Evolutionary conservation across 1,140 invertebrate genomes (phyloP).

Genomic region (Lutraria rhynchaena): DNA sequence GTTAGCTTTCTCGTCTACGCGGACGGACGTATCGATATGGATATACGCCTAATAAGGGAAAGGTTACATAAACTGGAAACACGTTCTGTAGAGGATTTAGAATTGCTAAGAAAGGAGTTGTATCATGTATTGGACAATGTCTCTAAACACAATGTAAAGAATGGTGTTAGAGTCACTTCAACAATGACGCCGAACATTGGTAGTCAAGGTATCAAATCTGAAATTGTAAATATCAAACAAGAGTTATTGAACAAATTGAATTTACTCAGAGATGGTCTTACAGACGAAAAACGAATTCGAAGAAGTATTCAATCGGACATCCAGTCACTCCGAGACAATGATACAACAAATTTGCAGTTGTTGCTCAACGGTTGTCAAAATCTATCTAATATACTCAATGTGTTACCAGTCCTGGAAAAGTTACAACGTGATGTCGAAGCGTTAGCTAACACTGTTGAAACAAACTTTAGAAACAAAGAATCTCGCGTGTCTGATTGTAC

Average conservation of each 20-base stretch:
- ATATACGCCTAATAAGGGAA: background rate
- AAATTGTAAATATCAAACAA: background rate
- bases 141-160: background rate
- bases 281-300: slow-evolving; percentile 16
- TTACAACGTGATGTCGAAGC: too few relatives aligned
- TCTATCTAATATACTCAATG: too few relatives aligned
- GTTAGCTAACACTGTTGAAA: too few relatives aligned
- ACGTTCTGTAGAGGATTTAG: background rate
- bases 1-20: background rate
- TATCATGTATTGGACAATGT: background rate
- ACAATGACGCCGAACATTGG: too few relatives aligned
- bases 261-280: background rate
- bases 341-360: too few relatives aligned
- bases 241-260: background rate
- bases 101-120: slow-evolving; percentile 2
- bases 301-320: too few relatives aligned
- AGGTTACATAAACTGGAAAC: background rate
- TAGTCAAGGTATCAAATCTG: too few relatives aligned
- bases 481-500: slow-evolving; percentile 3
- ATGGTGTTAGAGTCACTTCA: background rate
- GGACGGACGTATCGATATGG: too few relatives aligned
- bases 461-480: too few relatives aligned
- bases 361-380: too few relatives aligned
- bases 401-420: too few relatives aligned
- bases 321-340: background rate